phyloP scores from a whole-genome alignment of 53 echinoderm and acorn worm species.

The Antedon mediterranea region DNA sequence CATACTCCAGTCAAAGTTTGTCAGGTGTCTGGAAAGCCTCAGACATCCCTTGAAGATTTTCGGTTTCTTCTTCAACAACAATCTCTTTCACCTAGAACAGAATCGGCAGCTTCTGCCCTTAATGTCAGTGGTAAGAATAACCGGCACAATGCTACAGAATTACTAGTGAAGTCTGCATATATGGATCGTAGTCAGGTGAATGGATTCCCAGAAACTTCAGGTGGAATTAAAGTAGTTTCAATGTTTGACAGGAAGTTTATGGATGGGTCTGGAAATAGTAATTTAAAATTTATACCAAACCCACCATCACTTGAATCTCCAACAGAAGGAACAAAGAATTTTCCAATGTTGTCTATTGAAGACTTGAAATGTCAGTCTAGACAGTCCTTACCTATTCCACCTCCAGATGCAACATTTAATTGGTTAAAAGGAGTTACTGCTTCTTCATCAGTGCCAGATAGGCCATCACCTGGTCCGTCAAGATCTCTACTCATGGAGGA shows the following conservation, averaged over 20 bases:
- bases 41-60: slow-evolving; percentile 81
- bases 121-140: slow-evolving; percentile 31
- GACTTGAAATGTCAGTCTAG: not conserved
- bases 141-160: slow-evolving; percentile 43
- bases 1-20: slow-evolving; percentile 80
- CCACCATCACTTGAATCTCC: not conserved
- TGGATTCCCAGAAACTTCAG: not conserved
- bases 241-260: not conserved
- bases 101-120: slow-evolving; percentile 39
- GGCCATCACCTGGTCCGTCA: not conserved
- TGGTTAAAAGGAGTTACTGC: not conserved
- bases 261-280: not conserved
- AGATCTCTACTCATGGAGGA: not conserved
- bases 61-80: slow-evolving; percentile 58
- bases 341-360: not conserved
- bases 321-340: not conserved
- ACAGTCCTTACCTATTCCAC: not conserved
- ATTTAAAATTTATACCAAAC: not conserved
- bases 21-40: slow-evolving; percentile 77
- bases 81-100: slow-evolving; percentile 19
- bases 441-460: not conserved
- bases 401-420: not conserved
- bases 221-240: not conserved
- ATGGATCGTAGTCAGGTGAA: not conserved
- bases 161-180: slow-evolving; percentile 13